These are phyloP conservation scores for Crossocerus cetratus DNA, from an alignment of 2,888 invertebrate species.

Conservation along the genomic window DNA sequence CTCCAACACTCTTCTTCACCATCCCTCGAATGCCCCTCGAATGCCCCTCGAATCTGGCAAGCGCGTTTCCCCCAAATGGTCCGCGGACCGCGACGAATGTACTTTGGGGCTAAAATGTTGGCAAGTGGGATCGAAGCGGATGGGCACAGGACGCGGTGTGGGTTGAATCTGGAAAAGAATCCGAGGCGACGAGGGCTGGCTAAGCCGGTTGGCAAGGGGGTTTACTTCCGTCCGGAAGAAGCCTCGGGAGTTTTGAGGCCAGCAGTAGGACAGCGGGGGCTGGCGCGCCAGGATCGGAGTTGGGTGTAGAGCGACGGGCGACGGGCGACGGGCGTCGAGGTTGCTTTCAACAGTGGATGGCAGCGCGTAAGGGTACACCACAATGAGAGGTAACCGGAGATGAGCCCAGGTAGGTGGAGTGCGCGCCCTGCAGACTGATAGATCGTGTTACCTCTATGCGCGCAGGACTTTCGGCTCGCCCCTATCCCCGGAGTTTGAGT, in stretches of 20 bases:
- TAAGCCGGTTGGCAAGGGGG: conserved; percentile 8
- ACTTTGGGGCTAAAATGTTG: background rate
- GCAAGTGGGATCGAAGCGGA: too few species aligned
- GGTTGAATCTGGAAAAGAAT: conserved; percentile 5
- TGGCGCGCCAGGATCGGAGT: conserved; percentile 15
- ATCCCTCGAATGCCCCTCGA: too few species aligned
- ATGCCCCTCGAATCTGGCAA: too few species aligned
- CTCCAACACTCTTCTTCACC: too few species aligned
- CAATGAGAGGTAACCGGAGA: conserved; percentile 63
- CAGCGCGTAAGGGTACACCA: conserved; percentile 64
- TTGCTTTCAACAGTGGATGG: conserved; percentile 48
- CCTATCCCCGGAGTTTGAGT: conserved; percentile 44
- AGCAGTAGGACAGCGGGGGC: conserved; percentile 13
- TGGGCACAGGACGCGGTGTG: background rate
- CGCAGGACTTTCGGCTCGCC: conserved; percentile 49
- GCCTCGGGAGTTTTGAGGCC: conserved; percentile 41
- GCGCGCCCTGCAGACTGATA: conserved; percentile 27
- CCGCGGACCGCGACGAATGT: background rate
- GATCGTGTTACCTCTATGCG: conserved; percentile 44
- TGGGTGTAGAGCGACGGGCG: background rate
- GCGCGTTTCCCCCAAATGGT: background rate
- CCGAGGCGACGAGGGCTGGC: background rate
- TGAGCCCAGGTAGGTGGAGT: conserved; percentile 37
- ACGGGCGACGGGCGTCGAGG: too few species aligned
- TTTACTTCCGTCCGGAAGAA: conserved; percentile 45